Conservation (phyloP, 2,888 invertebrate species). For the Chaitophorus viminalis region DNA sequence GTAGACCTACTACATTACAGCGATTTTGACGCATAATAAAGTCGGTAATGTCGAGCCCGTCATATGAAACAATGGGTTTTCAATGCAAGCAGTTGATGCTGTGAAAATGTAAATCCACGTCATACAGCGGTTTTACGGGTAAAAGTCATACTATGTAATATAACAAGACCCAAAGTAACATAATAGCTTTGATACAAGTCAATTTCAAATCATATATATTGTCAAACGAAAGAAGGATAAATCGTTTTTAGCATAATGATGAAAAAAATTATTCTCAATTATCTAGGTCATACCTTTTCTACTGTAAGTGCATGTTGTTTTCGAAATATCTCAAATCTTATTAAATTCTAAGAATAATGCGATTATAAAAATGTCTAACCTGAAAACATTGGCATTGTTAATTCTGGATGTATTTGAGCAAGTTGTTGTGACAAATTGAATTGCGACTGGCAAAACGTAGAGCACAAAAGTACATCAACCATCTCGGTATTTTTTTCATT, state of each 20-base stretch:
- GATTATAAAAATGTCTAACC: conserved; percentile 72
- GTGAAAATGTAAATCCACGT: background rate
- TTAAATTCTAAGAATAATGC: background rate
- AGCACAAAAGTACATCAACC: conserved; percentile 84
- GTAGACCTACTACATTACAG: background rate
- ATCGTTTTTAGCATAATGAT: too few species aligned
- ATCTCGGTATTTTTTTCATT: conserved; percentile 55
- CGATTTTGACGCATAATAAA: background rate
- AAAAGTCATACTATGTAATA: background rate
- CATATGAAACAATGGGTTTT: background rate
- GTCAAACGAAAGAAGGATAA: background rate
- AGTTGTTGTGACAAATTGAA: conserved; percentile 91
- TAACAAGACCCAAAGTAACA: background rate
- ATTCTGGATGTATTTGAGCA: conserved; percentile 92
- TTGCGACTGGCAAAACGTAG: conserved; percentile 92
- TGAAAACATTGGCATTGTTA: conserved; percentile 99
- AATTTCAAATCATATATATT: background rate
- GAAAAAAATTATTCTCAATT: background rate
- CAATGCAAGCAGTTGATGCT: background rate
- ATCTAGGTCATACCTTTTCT: background rate
- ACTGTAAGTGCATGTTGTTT: background rate
- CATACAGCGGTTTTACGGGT: background rate
- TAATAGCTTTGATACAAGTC: background rate
- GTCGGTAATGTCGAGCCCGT: background rate
- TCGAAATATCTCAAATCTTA: background rate